Evolutionary conservation across 2,888 invertebrate genomes (phyloP).

Genomic region (Orchestes rusci): DNA sequence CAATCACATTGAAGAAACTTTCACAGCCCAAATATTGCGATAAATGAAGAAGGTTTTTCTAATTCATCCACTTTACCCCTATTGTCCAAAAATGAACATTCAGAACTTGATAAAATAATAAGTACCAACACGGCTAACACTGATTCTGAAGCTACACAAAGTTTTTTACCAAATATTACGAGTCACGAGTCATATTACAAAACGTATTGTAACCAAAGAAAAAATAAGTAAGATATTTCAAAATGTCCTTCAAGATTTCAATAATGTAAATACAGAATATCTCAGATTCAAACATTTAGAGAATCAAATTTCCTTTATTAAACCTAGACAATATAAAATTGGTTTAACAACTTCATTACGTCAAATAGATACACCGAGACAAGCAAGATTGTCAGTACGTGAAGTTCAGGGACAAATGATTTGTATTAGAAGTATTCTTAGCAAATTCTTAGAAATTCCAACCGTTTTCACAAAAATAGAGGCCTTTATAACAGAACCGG

Average conservation of each 20-base stretch:
- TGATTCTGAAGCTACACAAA: background rate
- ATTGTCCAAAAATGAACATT: background rate
- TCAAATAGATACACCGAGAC: slow-evolving; percentile 1
- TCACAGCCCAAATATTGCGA: background rate
- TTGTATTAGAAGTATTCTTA: slow-evolving; percentile 7
- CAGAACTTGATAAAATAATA: too few relatives aligned
- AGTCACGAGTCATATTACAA: background rate
- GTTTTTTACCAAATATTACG: background rate
- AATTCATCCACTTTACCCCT: background rate
- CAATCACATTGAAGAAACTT: background rate
- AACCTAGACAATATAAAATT: background rate
- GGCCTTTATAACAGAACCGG: background rate
- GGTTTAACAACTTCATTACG: slow-evolving; percentile 1
- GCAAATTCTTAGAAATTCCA: slow-evolving; percentile 14
- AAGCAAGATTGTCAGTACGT: background rate
- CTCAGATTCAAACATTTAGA: slow-evolving; percentile 3
- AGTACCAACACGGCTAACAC: background rate
- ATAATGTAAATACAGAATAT: slow-evolving; percentile 3
- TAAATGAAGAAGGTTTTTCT: background rate
- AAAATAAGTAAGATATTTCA: background rate
- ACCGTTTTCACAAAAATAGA: background rate
- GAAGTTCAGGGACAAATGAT: slow-evolving; percentile 2
- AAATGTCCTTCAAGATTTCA: background rate
- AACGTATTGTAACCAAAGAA: background rate
- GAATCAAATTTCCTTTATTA: slow-evolving; percentile 1